Evolutionary conservation across 2,113 vertebrate species (phyloP), one percentile per base, ranked within the genome.

Genomic region (Terrapene triunguis): DNA sequence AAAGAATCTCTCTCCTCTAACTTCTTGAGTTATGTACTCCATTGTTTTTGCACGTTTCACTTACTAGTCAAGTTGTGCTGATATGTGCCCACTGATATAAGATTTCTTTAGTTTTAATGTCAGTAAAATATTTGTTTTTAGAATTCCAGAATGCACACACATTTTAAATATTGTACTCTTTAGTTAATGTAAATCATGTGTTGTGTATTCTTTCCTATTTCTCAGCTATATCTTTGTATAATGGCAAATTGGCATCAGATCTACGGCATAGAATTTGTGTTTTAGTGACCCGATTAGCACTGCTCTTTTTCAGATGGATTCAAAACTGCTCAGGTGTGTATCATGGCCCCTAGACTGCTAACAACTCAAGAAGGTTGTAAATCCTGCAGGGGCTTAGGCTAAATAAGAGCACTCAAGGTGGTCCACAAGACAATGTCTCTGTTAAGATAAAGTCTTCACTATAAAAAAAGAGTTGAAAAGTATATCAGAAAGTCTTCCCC

Each of bases 51-150:
- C 80, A 50, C n/a, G 8, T 53, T 83, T 90, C 6, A 8, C 29
- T 94, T 47, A 19, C 55, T 76, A 55, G 27, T 83, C 25, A 3
- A 27, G 22, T 10, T 74, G 12, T n/a, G 92, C 21, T 50, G 51
- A 32, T 9, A 6, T 1, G 8, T 80, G 38, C 44, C 19, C 10
- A 6, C 19, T 47, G 85, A 38, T 54, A 3, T 0, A n/a, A 8
- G 17, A 32, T 22, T 76, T 74, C 22, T 55, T 24, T 76, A 6
- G 5, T 35, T 54, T 42, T 47, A 5, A 1, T 82, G 38, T 5
- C 1, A 1, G 55, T 72, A 85, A 57, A 32, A 82, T 42, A 8
- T 13, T 19, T 82, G 65, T 35, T 84, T 42, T 47, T 82, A 16
- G 29, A 69, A 55, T 12, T 48, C 24, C 44, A n/a, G 32, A 72